Conservation (phyloP, 2,797 vertebrate genomes). For the Nyctalus aviator region DNA sequence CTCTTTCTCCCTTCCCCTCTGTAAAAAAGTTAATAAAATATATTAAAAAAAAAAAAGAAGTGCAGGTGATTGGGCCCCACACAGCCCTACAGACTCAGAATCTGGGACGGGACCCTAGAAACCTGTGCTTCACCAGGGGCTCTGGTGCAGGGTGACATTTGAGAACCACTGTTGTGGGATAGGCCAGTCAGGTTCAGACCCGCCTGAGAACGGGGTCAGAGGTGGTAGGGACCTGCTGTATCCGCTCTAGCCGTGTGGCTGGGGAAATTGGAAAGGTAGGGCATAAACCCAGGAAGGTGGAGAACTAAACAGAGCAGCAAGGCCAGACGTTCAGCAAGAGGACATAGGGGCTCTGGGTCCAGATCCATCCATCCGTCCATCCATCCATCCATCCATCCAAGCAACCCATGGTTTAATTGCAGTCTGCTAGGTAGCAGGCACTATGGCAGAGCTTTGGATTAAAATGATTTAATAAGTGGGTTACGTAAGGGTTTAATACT, state of each 20-base stretch:
- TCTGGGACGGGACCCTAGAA: neutral
- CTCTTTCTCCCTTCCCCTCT: too few species aligned
- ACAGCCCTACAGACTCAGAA: neutral
- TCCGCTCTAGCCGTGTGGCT: neutral
- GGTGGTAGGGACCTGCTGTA: neutral
- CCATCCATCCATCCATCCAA: too few species aligned
- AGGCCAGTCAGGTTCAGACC: neutral
- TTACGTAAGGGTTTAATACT: slow-evolving; percentile 22
- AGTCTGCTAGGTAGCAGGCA: neutral
- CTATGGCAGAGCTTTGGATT: neutral
- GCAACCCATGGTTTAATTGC: neutral
- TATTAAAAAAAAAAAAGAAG: neutral
- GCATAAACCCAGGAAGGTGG: neutral
- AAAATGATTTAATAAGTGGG: neutral
- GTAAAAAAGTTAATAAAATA: too few species aligned
- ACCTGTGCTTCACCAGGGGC: neutral
- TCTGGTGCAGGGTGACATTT: neutral
- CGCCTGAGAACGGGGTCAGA: neutral
- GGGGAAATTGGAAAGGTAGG: neutral
- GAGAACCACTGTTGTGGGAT: neutral
- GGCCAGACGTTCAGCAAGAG: neutral
- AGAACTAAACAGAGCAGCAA: neutral
- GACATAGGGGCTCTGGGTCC: neutral
- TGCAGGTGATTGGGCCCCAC: neutral
- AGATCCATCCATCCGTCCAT: neutral